Evolutionary conservation across 2,113 vertebrate species (phyloP).

Genomic region (Tetraodon nigroviridis): DNA sequence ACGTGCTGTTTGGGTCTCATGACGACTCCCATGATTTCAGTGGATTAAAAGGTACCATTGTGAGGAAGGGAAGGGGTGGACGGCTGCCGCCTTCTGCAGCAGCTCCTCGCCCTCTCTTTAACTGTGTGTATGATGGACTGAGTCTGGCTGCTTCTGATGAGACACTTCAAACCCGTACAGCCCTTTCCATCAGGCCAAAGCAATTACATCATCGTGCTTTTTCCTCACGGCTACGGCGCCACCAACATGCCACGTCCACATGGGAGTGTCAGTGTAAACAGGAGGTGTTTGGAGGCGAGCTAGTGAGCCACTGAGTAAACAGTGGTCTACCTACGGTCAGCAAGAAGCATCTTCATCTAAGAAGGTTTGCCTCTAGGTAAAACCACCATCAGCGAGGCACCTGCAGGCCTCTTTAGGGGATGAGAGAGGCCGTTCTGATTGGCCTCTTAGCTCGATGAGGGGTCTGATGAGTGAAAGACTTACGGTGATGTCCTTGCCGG

Average conservation of each 20-base stretch:
- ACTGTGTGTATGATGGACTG: not conserved
- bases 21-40: conserved; percentile 56
- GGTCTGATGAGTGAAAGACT: conserved; percentile 52
- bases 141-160: conserved; percentile 2
- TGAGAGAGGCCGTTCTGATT: not conserved
- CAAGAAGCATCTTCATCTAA: no score
- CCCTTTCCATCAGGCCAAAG: no score
- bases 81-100: conserved; percentile 17
- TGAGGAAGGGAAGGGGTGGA: conserved; percentile 28
- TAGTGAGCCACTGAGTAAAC: no score
- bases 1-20: conserved; percentile 43
- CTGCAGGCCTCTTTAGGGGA: not conserved
- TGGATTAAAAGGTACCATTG: conserved; percentile 59
- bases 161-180: not conserved
- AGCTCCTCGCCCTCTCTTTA: conserved; percentile 13
- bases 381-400: no score
- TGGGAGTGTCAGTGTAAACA: no score
- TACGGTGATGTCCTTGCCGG: conserved; percentile 95
- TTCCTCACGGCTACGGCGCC: no score
- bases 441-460: not conserved
- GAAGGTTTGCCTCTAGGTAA: no score
- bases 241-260: no score
- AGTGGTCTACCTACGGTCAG: no score
- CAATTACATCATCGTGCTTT: no score
- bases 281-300: no score